Evolutionary conservation across 2,888 invertebrate species (phyloP).

Genomic region (Metopia argyrocephala): DNA sequence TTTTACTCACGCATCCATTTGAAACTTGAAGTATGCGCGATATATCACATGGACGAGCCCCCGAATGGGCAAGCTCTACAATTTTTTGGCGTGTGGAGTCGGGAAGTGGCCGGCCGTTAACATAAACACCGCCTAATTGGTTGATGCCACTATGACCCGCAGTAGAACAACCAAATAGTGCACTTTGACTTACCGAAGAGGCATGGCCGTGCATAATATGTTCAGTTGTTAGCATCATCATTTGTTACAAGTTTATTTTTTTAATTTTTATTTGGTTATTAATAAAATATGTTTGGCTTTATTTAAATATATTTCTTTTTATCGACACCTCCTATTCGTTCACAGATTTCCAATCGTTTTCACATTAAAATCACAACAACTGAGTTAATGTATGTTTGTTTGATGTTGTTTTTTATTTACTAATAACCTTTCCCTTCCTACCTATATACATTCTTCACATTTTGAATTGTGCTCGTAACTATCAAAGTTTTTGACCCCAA

Average conservation of each 20-base stretch:
- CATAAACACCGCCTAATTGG: constrained; percentile 99
- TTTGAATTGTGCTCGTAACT: no score
- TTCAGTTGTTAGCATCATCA: constrained; percentile 80
- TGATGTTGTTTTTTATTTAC: no score
- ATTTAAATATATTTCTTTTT: no score
- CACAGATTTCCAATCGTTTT: no score
- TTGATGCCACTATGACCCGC: constrained; percentile 98
- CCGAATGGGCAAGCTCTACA: constrained; percentile 98
- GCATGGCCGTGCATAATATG: constrained; percentile 84
- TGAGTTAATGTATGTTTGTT: no score
- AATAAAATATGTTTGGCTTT: constrained; percentile 3
- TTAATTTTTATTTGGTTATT: not conserved
- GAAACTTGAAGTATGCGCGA: constrained; percentile 98
- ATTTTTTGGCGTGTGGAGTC: constrained; percentile 99
- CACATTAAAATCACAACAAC: no score
- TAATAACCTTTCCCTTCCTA: no score
- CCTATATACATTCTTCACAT: no score
- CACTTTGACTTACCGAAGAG: constrained; percentile 84
- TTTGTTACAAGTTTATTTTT: constrained; percentile 41
- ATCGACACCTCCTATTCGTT: no score
- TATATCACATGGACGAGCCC: constrained; percentile 99
- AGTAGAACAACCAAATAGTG: constrained; percentile 90
- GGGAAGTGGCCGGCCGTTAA: constrained; percentile 98
- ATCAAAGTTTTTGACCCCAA: no score
- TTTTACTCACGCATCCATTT: constrained; percentile 99